These are phyloP conservation scores for Rallus limicola DNA, from an alignment of 2,113 vertebrate genomes.

Conservation along the genomic window DNA sequence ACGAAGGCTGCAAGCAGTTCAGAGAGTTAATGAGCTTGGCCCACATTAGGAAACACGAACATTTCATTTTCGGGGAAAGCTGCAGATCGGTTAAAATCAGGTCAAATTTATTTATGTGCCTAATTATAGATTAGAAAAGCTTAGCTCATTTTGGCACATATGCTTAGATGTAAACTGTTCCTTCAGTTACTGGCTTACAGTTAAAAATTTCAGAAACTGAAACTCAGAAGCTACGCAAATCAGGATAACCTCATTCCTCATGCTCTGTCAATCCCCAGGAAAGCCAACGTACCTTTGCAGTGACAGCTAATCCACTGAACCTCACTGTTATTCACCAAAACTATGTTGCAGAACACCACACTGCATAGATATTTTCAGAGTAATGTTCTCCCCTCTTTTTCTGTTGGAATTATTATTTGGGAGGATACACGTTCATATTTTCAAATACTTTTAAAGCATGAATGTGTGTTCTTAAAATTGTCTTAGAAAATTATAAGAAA, in stretches of 20 bases:
- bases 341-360: background rate
- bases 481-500: background rate
- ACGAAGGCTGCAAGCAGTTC: background rate
- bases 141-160: slow-evolving; percentile 23
- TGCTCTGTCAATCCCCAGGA: background rate
- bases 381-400: background rate
- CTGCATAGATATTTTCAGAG: background rate
- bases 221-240: background rate
- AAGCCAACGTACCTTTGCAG: background rate
- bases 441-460: background rate
- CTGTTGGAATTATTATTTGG: background rate
- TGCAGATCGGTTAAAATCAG: slow-evolving; percentile 9
- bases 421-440: background rate
- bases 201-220: background rate
- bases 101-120: slow-evolving; percentile 4
- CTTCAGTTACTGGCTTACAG: slow-evolving; percentile 14
- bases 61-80: background rate
- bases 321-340: background rate
- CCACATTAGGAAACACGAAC: background rate
- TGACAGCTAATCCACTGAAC: background rate
- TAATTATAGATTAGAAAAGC: slow-evolving; percentile 20
- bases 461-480: background rate
- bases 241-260: slow-evolving; percentile 5
- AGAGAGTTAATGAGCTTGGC: background rate
- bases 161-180: background rate